phyloP scores from a whole-genome alignment of 2,113 vertebrate genomes.

The Pterophyllum scalare region DNA sequence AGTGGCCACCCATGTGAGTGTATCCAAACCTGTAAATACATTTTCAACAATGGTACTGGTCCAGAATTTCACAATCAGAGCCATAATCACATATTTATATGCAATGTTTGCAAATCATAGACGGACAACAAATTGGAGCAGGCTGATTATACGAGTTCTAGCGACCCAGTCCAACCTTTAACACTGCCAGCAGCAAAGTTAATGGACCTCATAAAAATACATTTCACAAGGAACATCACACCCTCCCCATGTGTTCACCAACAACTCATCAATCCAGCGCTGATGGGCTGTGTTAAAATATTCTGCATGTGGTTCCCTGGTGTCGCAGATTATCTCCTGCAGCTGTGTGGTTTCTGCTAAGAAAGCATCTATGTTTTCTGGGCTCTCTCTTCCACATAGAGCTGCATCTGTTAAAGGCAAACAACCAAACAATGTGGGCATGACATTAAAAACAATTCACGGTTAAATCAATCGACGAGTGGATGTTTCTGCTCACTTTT shows the following conservation, averaged over 20 bases:
- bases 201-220: background rate
- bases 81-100: background rate
- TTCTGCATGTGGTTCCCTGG: background rate
- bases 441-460: background rate
- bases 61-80: background rate
- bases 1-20: too few relatives aligned
- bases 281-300: background rate
- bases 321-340: background rate
- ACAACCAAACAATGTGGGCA: background rate
- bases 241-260: background rate
- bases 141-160: background rate
- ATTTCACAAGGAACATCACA: background rate
- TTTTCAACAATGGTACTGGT: background rate
- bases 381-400: constrained; percentile 95
- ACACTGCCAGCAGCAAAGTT: background rate
- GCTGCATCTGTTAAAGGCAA: constrained; percentile 88
- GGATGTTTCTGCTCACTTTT: constrained; percentile 83
- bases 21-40: background rate
- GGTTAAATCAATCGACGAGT: background rate
- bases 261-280: background rate
- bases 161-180: background rate
- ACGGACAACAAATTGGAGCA: background rate
- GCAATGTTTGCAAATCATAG: background rate
- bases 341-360: background rate
- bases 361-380: constrained; percentile 81